Percentiles rank a stretch among this genome's conserved stretches.
Conservation (phyloP, 1,140 invertebrate genomes). For the Orussus abietinus region DNA sequence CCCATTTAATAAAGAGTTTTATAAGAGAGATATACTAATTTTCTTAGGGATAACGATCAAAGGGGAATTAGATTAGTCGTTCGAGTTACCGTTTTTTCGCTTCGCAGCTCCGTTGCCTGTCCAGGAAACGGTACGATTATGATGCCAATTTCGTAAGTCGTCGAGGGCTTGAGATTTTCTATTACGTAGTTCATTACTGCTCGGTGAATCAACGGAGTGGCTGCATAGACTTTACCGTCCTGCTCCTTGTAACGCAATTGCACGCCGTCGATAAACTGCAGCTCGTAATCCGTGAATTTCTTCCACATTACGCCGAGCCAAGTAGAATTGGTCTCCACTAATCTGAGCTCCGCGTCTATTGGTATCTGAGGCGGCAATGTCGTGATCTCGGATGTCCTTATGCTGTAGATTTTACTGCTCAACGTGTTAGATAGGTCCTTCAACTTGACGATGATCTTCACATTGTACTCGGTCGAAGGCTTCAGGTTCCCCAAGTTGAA, state of each 20-base stretch:
- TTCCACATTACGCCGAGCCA: conserved; percentile 77
- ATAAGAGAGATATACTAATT: too few relatives aligned
- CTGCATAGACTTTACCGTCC: conserved; percentile 67
- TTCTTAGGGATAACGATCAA: too few relatives aligned
- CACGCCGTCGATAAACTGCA: conserved; percentile 71
- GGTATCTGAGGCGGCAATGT: conserved; percentile 64
- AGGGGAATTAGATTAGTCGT: too few relatives aligned
- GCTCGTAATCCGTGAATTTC: conserved; percentile 73
- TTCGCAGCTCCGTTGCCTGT: conserved; percentile 68
- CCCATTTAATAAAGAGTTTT: too few relatives aligned
- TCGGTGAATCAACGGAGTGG: conserved; percentile 72
- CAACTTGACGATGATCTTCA: conserved; percentile 73
- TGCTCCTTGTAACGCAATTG: conserved; percentile 69
- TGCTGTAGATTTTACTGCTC: conserved; percentile 67
- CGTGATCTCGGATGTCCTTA: conserved; percentile 59
- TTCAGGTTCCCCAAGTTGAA: conserved; percentile 74
- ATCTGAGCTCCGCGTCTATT: conserved; percentile 68
- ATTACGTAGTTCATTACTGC: conserved; percentile 69
- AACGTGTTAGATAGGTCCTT: conserved; percentile 70
- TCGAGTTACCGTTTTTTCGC: conserved; percentile 65
- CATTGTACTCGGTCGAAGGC: conserved; percentile 75
- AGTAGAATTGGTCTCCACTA: conserved; percentile 71
- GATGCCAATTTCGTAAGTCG: conserved; percentile 72
- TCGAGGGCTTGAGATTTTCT: conserved; percentile 67
- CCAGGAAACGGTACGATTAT: conserved; percentile 73